Evolutionary conservation across 2,113 vertebrate species (phyloP).

Genomic region (Limanda limanda): DNA sequence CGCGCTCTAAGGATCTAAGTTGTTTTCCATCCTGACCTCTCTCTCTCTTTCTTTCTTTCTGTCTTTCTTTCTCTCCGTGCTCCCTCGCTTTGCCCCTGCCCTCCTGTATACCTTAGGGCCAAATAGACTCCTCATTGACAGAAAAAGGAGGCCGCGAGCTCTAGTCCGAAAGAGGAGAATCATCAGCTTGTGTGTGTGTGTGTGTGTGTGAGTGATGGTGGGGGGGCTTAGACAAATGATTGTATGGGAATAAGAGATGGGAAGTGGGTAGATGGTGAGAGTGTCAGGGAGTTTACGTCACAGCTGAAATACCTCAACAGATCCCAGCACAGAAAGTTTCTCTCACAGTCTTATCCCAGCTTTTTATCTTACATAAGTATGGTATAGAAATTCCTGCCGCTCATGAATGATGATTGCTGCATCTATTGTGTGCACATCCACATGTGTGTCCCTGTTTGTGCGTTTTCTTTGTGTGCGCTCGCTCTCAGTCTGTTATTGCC

Average conservation of each 20-base stretch:
- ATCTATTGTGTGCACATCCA: slow-evolving; percentile 23
- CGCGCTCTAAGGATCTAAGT: slow-evolving; percentile 72
- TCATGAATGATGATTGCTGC: slow-evolving; percentile 13
- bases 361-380: slow-evolving; percentile 3
- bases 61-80: slow-evolving; percentile 22
- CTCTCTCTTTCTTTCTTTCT: slow-evolving; percentile 16
- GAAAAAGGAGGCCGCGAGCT: slow-evolving; percentile 37
- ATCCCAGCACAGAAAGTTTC: not conserved
- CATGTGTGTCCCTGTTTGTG: slow-evolving; percentile 31
- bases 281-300: slow-evolving; percentile 1
- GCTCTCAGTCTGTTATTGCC: slow-evolving; percentile 59
- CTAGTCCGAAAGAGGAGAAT: not conserved
- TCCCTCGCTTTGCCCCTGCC: slow-evolving; percentile 32
- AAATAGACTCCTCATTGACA: slow-evolving; percentile 49
- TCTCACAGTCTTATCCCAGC: slow-evolving; percentile 5
- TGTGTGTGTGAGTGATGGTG: not conserved
- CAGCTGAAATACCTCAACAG: not conserved
- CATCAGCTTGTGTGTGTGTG: slow-evolving; percentile 10
- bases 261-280: not conserved
- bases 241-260: not conserved
- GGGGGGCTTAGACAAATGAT: not conserved
- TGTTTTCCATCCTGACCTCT: slow-evolving; percentile 55
- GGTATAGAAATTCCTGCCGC: not conserved
- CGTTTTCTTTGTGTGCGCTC: slow-evolving; percentile 41
- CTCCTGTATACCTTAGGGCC: slow-evolving; percentile 53